Evolutionary conservation across 2,113 vertebrate genomes (phyloP).

Genomic region (Sigmodon hispidus): DNA sequence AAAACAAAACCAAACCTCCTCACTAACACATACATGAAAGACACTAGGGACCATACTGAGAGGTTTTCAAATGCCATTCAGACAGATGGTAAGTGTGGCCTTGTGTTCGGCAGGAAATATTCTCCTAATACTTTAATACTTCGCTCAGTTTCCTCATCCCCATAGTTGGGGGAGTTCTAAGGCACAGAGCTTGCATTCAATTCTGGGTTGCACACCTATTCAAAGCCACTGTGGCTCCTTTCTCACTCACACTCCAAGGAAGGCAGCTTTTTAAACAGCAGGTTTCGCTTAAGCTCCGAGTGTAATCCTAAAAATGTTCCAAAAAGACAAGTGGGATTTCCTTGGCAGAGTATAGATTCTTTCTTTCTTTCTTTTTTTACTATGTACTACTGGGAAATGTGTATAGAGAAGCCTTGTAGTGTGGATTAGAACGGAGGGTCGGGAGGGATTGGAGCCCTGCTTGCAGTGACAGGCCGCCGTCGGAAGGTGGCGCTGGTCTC

Average conservation of each 20-base stretch:
- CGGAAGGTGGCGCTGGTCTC: not conserved
- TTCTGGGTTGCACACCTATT: not conserved
- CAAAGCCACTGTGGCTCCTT: not conserved
- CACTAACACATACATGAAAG: not conserved
- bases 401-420: not conserved
- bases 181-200: not conserved
- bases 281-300: not conserved
- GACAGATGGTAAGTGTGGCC: not conserved
- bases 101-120: not conserved
- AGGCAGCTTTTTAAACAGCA: conserved; percentile 36
- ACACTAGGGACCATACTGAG: not conserved
- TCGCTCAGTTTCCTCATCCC: not conserved
- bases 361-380: not conserved
- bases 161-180: conserved; percentile 8
- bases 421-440: not conserved
- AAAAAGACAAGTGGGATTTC: conserved; percentile 19
- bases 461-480: not conserved
- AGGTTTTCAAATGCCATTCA: not conserved
- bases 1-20: too few species aligned
- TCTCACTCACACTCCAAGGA: not conserved
- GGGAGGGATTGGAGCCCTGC: not conserved
- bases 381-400: conserved; percentile 2
- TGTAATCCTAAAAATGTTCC: not conserved
- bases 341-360: not conserved
- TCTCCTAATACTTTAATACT: not conserved